Evolutionary conservation across 2,888 invertebrate genomes (phyloP), one percentile per base, ranked within the genome.

Genomic region (Syritta pipiens): DNA sequence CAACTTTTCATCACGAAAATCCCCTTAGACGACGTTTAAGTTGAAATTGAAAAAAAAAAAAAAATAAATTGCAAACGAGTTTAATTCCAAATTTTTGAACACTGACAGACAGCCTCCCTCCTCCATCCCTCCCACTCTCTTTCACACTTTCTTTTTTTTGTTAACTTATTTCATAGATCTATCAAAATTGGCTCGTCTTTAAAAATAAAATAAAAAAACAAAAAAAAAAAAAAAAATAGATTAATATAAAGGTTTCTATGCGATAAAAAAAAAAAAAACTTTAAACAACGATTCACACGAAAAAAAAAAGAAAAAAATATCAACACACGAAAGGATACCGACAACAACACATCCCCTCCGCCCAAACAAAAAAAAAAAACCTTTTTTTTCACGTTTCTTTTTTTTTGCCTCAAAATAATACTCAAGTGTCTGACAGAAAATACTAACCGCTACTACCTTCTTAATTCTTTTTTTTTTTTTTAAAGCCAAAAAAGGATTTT

Each of bases 381-480:
- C 10, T 5, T 12, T 49, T 48, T 42, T 3, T 20, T 10, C 22
- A n/a, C 12, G 10, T 35, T 12, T 51, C 20, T 19, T 28, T 28
- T 37, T 6, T 24, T 26, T 22, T 10, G 28, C 22, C 12, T 44
- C 30, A 46, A 51, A 14, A 24, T 55, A 77, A 71, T 77, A 77
- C 76, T 77, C 76, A 77, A 40, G 22, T n/a, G n/a, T n/a, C 30
- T 59, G 9, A 49, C 44, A 24, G 37, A 69, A 62, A 69, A 69
- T 77, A 77, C 76, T 77, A 71, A 77, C 76, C 76, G 76, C 71
- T 77, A 77, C 76, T 77, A 77, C 76, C 76, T 76, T 71, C 37
- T 46, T 44, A 69, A 32, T 63, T 62, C 22, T 24, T 6, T 30
- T n/a, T 48, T 62, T 35, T 10, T 48, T n/a, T n/a, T n/a, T n/a